These are phyloP conservation scores for Pterocles burchelli DNA, from an alignment of 2,113 vertebrate genomes.

Conservation along the genomic window DNA sequence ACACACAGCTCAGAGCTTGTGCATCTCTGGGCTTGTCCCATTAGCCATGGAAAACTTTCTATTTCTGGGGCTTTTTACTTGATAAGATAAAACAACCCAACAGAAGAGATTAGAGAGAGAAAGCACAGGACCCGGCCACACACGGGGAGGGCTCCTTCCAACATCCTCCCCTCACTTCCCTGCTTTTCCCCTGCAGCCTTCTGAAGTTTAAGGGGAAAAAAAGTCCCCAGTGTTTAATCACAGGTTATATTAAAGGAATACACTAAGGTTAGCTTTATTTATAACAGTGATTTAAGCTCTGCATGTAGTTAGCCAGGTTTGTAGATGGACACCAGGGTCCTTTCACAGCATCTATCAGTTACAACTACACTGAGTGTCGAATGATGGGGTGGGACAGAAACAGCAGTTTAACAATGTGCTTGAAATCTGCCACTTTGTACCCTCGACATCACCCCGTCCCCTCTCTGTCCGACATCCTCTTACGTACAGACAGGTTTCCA, in stretches of 20 bases:
- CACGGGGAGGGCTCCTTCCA: not conserved
- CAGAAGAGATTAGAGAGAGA: constrained; percentile 66
- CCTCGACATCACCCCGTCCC: fast-evolving
- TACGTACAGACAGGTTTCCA: not conserved
- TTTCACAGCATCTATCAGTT: not conserved
- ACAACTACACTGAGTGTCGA: fast-evolving
- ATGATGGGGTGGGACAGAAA: not conserved
- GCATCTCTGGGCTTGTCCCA: constrained; percentile 33
- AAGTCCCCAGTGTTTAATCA: constrained; percentile 3
- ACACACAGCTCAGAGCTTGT: not conserved
- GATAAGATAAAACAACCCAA: constrained; percentile 83
- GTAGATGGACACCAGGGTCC: not conserved
- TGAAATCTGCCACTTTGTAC: not conserved
- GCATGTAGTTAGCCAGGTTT: not conserved
- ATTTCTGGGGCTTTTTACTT: constrained; percentile 84
- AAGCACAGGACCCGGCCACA: constrained; percentile 18
- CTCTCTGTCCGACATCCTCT: not conserved
- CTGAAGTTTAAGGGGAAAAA: not conserved
- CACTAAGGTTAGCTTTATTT: not conserved
- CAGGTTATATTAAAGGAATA: not conserved
- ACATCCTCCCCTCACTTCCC: not conserved
- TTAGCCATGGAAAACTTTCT: constrained; percentile 81
- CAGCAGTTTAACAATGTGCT: fast-evolving
- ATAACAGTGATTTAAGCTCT: not conserved
- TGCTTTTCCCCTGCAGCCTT: not conserved